Conservation (phyloP, 2,113 vertebrate species). For the Oreochromis tanganicae region DNA sequence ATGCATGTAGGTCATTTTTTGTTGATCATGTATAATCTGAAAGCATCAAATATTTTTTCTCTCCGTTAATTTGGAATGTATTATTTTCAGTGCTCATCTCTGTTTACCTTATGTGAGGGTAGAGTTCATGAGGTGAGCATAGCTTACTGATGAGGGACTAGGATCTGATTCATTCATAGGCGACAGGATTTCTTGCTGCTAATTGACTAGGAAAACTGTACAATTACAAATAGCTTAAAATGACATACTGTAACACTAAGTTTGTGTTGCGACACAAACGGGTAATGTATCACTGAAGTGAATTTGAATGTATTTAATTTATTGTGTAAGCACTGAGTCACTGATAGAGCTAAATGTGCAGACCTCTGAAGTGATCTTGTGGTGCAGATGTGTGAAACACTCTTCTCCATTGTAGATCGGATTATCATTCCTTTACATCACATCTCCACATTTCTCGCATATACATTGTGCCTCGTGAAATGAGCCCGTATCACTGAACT, state of each 20-base stretch:
- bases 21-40: neutral
- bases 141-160: neutral
- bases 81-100: neutral
- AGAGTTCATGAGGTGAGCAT: neutral
- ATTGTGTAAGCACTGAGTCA: constrained; percentile 8
- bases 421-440: neutral
- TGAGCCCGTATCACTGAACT: neutral
- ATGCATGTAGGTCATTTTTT: neutral
- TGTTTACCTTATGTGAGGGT: neutral
- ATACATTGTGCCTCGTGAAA: constrained; percentile 50
- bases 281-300: constrained; percentile 5
- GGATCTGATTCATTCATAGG: neutral
- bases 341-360: neutral
- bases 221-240: constrained; percentile 7
- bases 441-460: neutral
- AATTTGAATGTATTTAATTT: constrained; percentile 61
- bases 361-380: neutral
- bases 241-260: neutral
- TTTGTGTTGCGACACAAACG: neutral
- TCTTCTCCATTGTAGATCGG: neutral
- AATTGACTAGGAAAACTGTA: constrained; percentile 2
- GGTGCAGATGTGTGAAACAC: neutral
- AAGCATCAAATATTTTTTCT: neutral
- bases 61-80: constrained; percentile 10
- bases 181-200: constrained; percentile 44